Evolutionary conservation across 2,113 vertebrate genomes (phyloP), one percentile per base, ranked within the genome.

Genomic region (Rhegmatorhina hoffmannsi): DNA sequence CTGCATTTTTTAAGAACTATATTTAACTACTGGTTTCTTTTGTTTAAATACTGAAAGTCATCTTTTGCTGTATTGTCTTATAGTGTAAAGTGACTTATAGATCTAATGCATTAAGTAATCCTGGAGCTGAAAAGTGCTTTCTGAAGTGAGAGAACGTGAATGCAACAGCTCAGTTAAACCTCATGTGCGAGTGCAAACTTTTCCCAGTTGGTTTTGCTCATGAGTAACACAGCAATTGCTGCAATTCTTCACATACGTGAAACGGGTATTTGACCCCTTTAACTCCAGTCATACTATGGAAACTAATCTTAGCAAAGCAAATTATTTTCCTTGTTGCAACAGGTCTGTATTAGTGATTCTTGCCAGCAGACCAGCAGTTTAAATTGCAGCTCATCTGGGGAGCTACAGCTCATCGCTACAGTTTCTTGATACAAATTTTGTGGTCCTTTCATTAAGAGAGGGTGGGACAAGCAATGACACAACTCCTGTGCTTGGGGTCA

Each of bases 371-470:
- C 25, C 60, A 47, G 29, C 56, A 84, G 40, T 74, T 84, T 34
- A 64, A 68, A 12, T 28, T 47, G 38, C 60, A 78, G 1, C 26
- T 84, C 4, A 0, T 46, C 26, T 47, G 33, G 7, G 63, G 8
- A 59, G 24, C 23, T 43, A 43, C 40, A 43, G 40, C 40, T 43
- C 26, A 47, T 34, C 25, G 17, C 58, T 76, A 33, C 66, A 92
- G 25, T 33, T 78, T 38, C 67, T 28, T 11, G n/a, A 33, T 36
- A 4, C 0, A 4, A 72, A 6, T 82, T 64, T 52, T 1, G 1
- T 3, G 44, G 34, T 72, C 38, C 31, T 78, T 53, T 49, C 50
- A 6, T 33, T 47, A 29, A 5, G 14, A 56, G 38, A 76, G 33
- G 7, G 17, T 36, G 26, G 31, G 50, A 56, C 11, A 50, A 52